Base-by-base conservation (phyloP, 2,888 invertebrate genomes). In the Notodonta dromedarius region DNA sequence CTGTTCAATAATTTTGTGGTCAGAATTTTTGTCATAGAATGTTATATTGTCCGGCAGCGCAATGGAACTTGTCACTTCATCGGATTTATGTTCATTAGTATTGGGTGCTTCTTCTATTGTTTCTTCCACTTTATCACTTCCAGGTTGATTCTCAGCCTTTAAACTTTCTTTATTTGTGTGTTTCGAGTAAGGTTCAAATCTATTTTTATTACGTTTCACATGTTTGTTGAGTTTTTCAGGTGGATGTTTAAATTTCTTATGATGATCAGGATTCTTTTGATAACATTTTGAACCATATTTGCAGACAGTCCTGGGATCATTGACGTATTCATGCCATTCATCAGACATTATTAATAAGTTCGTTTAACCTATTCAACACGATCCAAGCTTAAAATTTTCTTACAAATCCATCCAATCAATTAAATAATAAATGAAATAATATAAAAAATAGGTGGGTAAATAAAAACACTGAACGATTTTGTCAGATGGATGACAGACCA, bases 221-320 rank as follows among this genome's bases (percentile, higher is more conserved):
- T 65, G 77, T 56, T 70, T 78, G 74, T 82, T 77, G 16, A 66
- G 83, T 79, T 83, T 88, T 60, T 69, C 88, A 55, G 94, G 93
- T 12, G 97, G 97, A 86, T 98, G 98, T 87, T 96, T 97, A 73
- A 94, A 98, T 79, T 95, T 96, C 62, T 94, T 89, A 61, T 94
- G 94, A 90, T 98, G 98, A 0, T 92, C 90, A 0, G 96, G 92
- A 91, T 97, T 98, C 80, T 95, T 96, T 80, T 97, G 97, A 85
- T 97, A 98, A 86, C 98, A 98, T 72, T 96, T 95, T 6, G 82
- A 84, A 58, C 97, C 97, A 83, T 97, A 98, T 89, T 96, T 96
- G 85, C 98, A 98, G 55, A 95, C 86, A 52, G 86, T 90, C 84
- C 96, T 94, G 8, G 87, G 62, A 75, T 94, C 94, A 57, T 86